phyloP scores from a whole-genome alignment of 2,888 invertebrate species.

The Octonoba sinensis region DNA sequence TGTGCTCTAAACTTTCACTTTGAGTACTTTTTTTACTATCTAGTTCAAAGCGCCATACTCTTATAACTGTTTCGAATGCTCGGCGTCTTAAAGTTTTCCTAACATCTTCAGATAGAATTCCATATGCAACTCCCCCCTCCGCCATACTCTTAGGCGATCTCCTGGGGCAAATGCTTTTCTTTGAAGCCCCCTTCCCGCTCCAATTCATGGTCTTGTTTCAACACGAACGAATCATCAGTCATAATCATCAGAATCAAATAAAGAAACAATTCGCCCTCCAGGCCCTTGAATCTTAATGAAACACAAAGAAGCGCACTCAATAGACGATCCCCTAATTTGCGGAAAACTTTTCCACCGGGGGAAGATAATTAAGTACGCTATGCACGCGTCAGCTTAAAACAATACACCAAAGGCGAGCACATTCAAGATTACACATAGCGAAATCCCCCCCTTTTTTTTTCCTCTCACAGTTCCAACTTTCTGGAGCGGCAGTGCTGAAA shows the following conservation, averaged over 20 bases:
- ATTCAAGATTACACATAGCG: conserved; percentile 4
- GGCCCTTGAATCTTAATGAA: no score
- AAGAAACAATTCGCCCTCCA: no score
- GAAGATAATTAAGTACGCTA: conserved; percentile 43
- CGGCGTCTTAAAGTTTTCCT: neutral
- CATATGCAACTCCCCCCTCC: no score
- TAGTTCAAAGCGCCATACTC: neutral
- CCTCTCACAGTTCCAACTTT: conserved; percentile 1
- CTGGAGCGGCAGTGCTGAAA: conserved; percentile 14
- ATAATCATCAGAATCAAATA: no score
- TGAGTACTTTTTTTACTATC: neutral
- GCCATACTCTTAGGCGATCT: no score
- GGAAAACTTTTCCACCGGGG: conserved; percentile 8
- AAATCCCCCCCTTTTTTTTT: conserved; percentile 7
- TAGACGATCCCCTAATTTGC: neutral
- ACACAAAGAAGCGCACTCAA: conserved; percentile 1
- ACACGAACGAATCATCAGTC: no score
- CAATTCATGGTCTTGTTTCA: no score
- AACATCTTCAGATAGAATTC: neutral
- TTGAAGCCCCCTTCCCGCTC: no score
- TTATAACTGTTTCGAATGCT: neutral
- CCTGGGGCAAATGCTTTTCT: no score
- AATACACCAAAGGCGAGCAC: conserved; percentile 20
- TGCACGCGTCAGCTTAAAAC: conserved; percentile 32
- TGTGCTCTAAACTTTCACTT: neutral